These are phyloP conservation scores for Geococcyx californianus DNA, from an alignment of 2,113 vertebrate genomes.

Conservation along the genomic window DNA sequence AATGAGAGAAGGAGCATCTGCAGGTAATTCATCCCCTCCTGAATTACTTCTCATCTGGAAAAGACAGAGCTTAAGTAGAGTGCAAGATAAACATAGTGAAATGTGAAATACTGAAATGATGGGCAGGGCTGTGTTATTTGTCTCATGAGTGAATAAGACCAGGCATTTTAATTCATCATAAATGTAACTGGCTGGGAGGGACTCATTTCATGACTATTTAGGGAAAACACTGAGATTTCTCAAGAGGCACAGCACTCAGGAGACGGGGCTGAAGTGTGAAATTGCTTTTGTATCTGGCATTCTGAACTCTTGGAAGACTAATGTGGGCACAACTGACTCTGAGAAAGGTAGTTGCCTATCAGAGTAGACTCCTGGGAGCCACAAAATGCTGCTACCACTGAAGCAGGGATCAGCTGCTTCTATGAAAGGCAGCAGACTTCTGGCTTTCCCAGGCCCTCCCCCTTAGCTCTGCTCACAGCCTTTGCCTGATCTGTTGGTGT, in stretches of 20 bases:
- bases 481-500: background rate
- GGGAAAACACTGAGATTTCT: background rate
- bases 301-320: background rate
- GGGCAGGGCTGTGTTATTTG: background rate
- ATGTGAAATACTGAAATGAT: background rate
- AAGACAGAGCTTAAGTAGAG: background rate
- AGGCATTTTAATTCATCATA: background rate
- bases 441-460: background rate
- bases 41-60: constrained; percentile 10
- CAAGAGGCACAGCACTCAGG: background rate
- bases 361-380: background rate
- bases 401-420: background rate
- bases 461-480: background rate
- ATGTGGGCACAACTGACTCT: background rate
- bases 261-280: background rate
- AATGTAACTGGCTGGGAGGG: background rate
- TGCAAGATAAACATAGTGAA: background rate
- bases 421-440: background rate
- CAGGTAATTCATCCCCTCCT: constrained; percentile 12
- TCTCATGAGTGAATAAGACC: background rate
- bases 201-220: background rate
- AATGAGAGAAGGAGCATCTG: background rate
- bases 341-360: background rate
- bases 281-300: background rate
- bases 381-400: background rate